Conservation (phyloP, 2,888 invertebrate species). For the Pyrochroa serraticornis region DNA sequence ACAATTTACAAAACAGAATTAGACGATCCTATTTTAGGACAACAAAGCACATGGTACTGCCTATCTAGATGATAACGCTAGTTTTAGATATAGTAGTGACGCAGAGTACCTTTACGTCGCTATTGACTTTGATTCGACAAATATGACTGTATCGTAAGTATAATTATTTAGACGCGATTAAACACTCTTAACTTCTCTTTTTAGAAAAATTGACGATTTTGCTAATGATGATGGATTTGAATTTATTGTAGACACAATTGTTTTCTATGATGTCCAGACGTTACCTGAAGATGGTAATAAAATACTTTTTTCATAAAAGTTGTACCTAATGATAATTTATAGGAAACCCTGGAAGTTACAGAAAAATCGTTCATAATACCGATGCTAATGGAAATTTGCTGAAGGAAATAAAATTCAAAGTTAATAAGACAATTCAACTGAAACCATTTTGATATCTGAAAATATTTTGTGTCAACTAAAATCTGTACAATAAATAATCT, state of each 20-base stretch:
- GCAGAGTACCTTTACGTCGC: conserved; percentile 9
- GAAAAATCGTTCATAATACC: neutral
- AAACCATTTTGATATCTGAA: no score
- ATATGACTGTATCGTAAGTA: conserved; percentile 2
- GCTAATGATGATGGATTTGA: conserved; percentile 3
- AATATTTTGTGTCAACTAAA: no score
- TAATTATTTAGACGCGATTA: neutral
- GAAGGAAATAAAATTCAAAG: conserved; percentile 1
- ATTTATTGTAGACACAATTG: neutral
- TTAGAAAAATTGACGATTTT: conserved; percentile 1
- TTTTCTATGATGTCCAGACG: no score
- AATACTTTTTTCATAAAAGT: no score
- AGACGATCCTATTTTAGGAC: neutral
- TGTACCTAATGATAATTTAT: neutral
- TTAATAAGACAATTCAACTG: neutral
- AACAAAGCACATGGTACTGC: conserved; percentile 10
- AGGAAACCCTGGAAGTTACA: neutral
- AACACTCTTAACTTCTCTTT: neutral
- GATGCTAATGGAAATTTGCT: conserved; percentile 3
- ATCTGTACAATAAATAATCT: no score
- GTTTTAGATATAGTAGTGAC: conserved; percentile 1
- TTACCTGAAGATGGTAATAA: no score
- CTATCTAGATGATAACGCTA: conserved; percentile 6
- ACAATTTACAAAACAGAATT: neutral
- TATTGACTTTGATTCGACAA: neutral